Evolutionary conservation across 2,797 vertebrate genomes (phyloP), one percentile per base, ranked within the genome.

Genomic region (Apodemus agrarius): DNA sequence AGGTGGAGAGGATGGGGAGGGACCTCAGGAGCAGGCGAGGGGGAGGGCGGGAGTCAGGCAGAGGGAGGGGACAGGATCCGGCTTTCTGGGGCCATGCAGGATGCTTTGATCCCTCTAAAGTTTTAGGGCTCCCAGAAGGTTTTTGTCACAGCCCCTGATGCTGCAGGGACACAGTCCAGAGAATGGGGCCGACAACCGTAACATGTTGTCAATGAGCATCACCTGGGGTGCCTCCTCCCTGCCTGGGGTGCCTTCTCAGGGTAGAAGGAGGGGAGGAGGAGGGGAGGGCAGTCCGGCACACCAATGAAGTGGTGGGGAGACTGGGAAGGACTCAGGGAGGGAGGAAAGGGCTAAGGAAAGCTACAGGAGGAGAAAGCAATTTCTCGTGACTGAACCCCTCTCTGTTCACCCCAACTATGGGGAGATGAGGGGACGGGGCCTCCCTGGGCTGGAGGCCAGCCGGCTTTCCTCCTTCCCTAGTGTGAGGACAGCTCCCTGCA

Each of bases 1-100:
- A 34, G 94, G 40, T n/a, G 26, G 94, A 78, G 37, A 61, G 87
- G 82, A 69, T n/a, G n/a, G n/a, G n/a, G n/a, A n/a, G n/a, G n/a
- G 75, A 94, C 59, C 69, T 79, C n/a, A 46, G 83, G 94, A 29
- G 6, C 76, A 40, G 59, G 6, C 14, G 52, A 52, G 49, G 49
- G 54, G 43, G 43, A 67, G 76, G 74, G 78, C 74, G 19, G 49
- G 90, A 84, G 76, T 24, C 65, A 78, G 82, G 57, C 46, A 29
- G 67, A 76, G 72, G 90, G 29, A 81, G 61, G 79, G 78, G 63
- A 19, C 54, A 52, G 21, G 82, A 24, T 31, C 31, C 0, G 34
- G 82, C 29, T 65, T 79, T 76, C 67, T 43, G n/a, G 69, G 74
- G 26, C 1, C 16, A 63, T 61, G 59, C 74, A 26, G 65, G 65